phyloP scores from a whole-genome alignment of 2,113 vertebrate species.

The Trematocara stigmaticum region DNA sequence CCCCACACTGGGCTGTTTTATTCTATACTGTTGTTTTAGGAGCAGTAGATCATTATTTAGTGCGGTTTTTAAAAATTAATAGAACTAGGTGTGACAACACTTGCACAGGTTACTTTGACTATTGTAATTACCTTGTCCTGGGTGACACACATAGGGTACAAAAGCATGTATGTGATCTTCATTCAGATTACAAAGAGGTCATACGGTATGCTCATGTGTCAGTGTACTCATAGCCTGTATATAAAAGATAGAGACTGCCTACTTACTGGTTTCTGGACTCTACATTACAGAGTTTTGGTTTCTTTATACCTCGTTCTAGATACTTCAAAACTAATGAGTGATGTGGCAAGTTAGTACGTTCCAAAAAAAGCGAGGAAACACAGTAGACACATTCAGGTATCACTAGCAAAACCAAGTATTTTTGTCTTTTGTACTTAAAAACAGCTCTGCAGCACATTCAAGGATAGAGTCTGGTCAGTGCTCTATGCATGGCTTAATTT shows the following conservation, averaged over 20 bases:
- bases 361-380: rapidly evolving
- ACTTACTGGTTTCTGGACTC: background rate
- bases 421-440: background rate
- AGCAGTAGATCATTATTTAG: background rate
- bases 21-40: background rate
- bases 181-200: background rate
- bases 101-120: background rate
- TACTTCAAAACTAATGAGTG: background rate
- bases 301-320: background rate
- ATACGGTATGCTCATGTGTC: background rate
- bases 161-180: background rate
- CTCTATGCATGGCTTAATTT: background rate
- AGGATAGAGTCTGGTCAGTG: background rate
- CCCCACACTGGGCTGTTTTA: background rate
- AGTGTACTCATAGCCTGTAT: background rate
- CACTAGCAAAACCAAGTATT: background rate
- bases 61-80: background rate
- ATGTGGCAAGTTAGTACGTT: background rate
- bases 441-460: background rate
- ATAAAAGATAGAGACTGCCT: background rate
- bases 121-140: background rate
- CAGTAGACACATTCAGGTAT: background rate
- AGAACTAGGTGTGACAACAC: background rate
- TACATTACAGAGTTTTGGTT: background rate
- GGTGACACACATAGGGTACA: background rate